phyloP scores from a whole-genome alignment of 2,888 invertebrate genomes.

The Nomada fabriciana region DNA sequence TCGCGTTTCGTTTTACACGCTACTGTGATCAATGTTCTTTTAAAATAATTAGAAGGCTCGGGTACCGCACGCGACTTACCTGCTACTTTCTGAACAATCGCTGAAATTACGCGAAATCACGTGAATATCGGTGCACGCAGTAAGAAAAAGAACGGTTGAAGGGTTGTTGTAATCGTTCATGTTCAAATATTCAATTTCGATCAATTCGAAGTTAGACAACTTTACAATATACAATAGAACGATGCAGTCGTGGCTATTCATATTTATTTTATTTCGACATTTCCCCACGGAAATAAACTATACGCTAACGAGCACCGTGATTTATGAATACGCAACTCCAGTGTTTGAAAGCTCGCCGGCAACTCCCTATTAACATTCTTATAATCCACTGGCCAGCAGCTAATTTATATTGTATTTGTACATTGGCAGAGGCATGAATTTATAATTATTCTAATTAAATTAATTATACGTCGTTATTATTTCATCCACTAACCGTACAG shows the following conservation, averaged over 20 bases:
- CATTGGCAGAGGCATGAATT: background rate
- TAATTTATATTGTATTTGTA: background rate
- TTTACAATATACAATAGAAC: background rate
- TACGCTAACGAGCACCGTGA: constrained; percentile 3
- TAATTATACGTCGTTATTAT: background rate
- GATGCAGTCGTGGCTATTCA: too few species aligned
- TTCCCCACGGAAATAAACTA: background rate
- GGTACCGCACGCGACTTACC: constrained; percentile 13
- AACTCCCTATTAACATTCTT: background rate
- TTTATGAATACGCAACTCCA: constrained; percentile 11
- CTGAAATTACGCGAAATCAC: constrained; percentile 1
- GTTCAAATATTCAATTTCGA: background rate
- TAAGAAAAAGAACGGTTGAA: background rate
- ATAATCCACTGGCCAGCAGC: background rate
- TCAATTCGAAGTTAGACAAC: background rate
- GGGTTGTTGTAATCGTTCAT: background rate
- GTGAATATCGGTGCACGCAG: background rate
- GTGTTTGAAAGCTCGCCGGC: constrained; percentile 2
- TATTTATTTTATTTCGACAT: constrained; percentile 15
- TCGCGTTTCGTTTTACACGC: constrained; percentile 39
- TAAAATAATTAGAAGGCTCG: constrained; percentile 30
- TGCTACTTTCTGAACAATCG: background rate
- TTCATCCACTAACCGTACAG: too few species aligned
- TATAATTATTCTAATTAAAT: background rate
- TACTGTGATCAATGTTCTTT: constrained; percentile 51